phyloP scores from a whole-genome alignment of 2,797 vertebrate species.

The Vipera ursinii region DNA sequence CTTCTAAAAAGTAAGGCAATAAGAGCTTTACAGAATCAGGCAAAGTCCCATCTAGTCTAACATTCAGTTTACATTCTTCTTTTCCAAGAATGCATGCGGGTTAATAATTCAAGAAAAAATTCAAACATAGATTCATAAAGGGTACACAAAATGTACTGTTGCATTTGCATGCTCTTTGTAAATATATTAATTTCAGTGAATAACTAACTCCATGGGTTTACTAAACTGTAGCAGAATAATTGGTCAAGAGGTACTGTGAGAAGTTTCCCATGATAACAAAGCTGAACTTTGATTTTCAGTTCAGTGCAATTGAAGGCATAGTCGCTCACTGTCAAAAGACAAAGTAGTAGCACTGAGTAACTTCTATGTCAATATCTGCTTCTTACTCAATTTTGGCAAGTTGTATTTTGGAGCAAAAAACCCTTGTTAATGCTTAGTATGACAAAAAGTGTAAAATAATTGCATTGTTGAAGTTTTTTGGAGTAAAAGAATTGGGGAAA shows the following conservation, averaged over 20 bases:
- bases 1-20: not conserved
- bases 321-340: not conserved
- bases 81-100: not conserved
- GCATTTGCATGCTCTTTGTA: not conserved
- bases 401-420: not conserved
- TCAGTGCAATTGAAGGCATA: conserved; percentile 1
- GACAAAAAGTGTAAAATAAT: not conserved
- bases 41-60: not conserved
- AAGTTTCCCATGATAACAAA: conserved; percentile 31
- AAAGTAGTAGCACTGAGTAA: not conserved
- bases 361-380: not conserved
- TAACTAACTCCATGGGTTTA: not conserved
- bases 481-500: not conserved
- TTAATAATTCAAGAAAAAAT: not conserved
- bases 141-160: not conserved
- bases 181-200: not conserved
- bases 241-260: not conserved
- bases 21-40: not conserved
- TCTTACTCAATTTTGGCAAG: not conserved
- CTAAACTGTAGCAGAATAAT: not conserved
- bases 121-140: not conserved
- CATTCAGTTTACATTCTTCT: not conserved
- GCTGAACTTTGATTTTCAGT: rapidly evolving
- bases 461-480: not conserved
- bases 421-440: not conserved